Base-by-base conservation (phyloP, 92 coral and sea anemone genomes). In the Hydrozoanthus gracilis region DNA sequence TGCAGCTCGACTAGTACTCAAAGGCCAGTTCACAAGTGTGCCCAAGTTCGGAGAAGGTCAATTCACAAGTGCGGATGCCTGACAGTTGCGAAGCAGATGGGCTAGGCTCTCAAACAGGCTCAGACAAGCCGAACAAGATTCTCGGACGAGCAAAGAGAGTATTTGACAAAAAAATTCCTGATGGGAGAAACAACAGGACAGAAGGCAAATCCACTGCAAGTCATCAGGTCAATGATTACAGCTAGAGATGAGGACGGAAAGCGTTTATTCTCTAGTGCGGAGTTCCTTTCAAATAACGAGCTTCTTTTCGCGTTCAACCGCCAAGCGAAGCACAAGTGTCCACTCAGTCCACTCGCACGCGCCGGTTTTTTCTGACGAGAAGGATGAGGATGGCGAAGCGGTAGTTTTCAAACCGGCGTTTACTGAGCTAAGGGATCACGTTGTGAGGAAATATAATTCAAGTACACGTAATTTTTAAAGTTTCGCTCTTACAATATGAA, bases 251-350 rank as follows among this genome's bases (percentile, higher is more conserved):
- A 56, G 55, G 66, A 35, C 66, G 88, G 91, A 44, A 44, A 83
- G 65, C 86, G 88, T 66, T 44, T 76, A 46, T 89, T 89, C 76
- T 48, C 79, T 44, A 66, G 67, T 73, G 51, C 88, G 66, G 91
- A 89, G 51, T 89, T 83, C 69, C 91, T 89, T 67, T 83, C 91
- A 13, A 84, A 79, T 83, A 49, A 20, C 79, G 56, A 83, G 91
- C 78, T 88, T 89, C 86, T 91, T 91, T 77, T 88, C 91, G 35
- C 89, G 93, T 49, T 71, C 83, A 74, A 88, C 91, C 52, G 83
- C 89, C 78, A 88, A 88, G 83, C 91, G 89, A 70, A 51, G 46
- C 68, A 49, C 71, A 67, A 67, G 76, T 56, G 75, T 44, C 78
- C n/a, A n/a, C n/a, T n/a, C n/a, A n/a, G n/a, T n/a, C n/a, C 87